A percentile compares a stretch with the other conserved stretches of the same genome.
These are phyloP conservation scores for Tachyglossus aculeatus DNA, from an alignment of 2,797 vertebrate genomes.

Conservation along the genomic window DNA sequence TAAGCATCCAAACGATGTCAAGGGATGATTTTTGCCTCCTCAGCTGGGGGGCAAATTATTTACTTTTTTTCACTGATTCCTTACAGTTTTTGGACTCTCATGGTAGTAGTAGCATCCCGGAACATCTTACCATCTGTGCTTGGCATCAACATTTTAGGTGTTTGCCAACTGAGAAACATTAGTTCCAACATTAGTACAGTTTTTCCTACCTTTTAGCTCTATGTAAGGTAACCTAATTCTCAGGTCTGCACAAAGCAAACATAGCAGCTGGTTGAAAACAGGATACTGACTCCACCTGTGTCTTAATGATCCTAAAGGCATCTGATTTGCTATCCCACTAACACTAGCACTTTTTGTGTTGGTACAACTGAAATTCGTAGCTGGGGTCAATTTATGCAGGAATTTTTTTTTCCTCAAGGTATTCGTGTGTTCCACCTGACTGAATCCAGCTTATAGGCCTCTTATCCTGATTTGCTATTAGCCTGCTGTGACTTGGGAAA, in stretches of 20 bases:
- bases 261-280: background rate
- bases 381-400: background rate
- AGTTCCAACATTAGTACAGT: background rate
- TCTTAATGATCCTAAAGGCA: background rate
- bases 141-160: background rate
- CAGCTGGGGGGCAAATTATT: background rate
- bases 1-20: background rate
- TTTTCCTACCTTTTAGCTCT: conserved; percentile 35
- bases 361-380: background rate
- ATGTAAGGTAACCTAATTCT: background rate
- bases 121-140: conserved; percentile 45
- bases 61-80: conserved; percentile 11
- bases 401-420: too few relatives aligned
- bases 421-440: too few relatives aligned
- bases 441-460: too few relatives aligned
- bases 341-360: background rate
- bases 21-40: background rate
- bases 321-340: background rate
- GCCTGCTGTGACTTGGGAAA: too few relatives aligned
- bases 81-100: conserved; percentile 14
- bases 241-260: conserved; percentile 4
- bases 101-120: conserved; percentile 18
- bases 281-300: background rate
- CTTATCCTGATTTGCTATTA: too few relatives aligned
- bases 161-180: conserved; percentile 44